A percentile compares a stretch with the other conserved stretches of the same genome.
Evolutionary conservation across 2,888 invertebrate genomes (phyloP).

Genomic region (Harmothoe impar): DNA sequence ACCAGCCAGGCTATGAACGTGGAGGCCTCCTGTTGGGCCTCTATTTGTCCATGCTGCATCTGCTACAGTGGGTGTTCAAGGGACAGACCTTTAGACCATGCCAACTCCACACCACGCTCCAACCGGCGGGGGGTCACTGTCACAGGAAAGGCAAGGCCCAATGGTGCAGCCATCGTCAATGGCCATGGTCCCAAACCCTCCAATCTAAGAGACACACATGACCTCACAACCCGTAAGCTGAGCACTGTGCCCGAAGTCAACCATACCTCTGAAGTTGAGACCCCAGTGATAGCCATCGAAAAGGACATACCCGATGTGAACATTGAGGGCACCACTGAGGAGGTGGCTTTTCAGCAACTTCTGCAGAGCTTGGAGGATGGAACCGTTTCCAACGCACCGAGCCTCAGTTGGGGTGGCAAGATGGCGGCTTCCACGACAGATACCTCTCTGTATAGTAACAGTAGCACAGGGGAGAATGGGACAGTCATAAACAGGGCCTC

Average conservation of each 20-base stretch:
- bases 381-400: background rate
- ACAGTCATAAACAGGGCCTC: background rate
- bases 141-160: background rate
- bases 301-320: background rate
- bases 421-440: constrained; percentile 44
- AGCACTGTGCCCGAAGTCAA: constrained; percentile 39
- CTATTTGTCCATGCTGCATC: constrained; percentile 15
- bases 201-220: background rate
- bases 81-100: background rate
- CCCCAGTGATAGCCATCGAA: background rate
- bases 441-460: constrained; percentile 28
- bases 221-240: background rate
- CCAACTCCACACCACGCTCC: constrained; percentile 25
- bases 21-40: constrained; percentile 34
- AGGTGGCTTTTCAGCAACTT: background rate
- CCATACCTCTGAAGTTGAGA: background rate
- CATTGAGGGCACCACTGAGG: background rate
- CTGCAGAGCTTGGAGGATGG: background rate
- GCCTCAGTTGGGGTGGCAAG: constrained; percentile 4
- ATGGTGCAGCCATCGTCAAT: background rate
- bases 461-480: constrained; percentile 12
- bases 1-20: constrained; percentile 44
- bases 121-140: background rate
- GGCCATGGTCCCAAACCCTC: background rate
- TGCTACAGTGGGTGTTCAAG: constrained; percentile 21